phyloP scores from a whole-genome alignment of 2,888 invertebrate genomes.

The Dysmachus trigonus region DNA sequence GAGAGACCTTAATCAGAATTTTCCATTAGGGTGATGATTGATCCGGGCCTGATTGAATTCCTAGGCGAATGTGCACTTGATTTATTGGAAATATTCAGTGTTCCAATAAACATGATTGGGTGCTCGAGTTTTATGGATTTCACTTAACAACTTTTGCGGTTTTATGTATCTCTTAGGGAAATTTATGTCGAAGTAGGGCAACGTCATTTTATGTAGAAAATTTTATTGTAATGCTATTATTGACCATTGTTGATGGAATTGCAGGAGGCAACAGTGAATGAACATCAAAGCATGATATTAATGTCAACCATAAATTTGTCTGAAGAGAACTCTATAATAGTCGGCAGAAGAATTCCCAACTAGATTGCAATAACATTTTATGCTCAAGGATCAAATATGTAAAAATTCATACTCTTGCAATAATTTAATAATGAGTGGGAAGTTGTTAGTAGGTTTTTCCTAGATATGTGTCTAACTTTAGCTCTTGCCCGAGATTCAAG shows the following conservation, averaged over 20 bases:
- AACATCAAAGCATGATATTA: neutral
- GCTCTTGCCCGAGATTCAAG: too few species aligned
- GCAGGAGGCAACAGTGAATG: neutral
- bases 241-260: neutral
- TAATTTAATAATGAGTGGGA: neutral
- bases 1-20: conserved; percentile 14
- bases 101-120: conserved; percentile 21
- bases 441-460: neutral
- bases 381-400: neutral
- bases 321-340: neutral
- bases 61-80: neutral
- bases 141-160: neutral
- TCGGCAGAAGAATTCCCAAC: neutral
- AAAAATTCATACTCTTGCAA: neutral
- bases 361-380: neutral
- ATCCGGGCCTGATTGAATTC: neutral
- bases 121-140: neutral
- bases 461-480: neutral
- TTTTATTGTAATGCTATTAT: neutral
- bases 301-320: neutral
- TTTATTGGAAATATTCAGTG: conserved; percentile 8
- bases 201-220: neutral
- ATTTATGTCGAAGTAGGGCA: neutral
- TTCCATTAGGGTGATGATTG: conserved; percentile 34
- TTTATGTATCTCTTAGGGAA: neutral